Conservation (phyloP, 2,888 invertebrate genomes). For the Lasioglossum figueresi region DNA sequence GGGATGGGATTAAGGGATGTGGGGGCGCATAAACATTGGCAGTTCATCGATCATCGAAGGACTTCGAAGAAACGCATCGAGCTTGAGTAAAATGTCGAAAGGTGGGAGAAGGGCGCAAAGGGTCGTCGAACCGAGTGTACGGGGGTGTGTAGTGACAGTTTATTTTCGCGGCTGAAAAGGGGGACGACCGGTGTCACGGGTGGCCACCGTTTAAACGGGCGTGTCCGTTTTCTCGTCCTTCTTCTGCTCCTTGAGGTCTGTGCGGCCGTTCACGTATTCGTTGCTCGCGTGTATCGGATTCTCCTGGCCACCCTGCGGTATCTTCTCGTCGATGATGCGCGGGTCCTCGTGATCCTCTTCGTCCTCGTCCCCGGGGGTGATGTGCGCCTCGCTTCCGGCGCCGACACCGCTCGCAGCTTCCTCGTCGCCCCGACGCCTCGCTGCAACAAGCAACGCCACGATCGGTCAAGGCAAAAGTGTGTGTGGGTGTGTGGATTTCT, state of each 20-base stretch:
- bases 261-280: slow-evolving; percentile 87
- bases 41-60: not conserved
- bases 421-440: slow-evolving; percentile 84
- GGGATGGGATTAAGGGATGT: too few relatives aligned
- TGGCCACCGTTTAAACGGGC: slow-evolving; percentile 84
- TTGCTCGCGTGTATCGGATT: slow-evolving; percentile 85
- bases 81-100: not conserved
- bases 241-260: slow-evolving; percentile 85
- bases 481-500: slow-evolving; percentile 52
- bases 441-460: slow-evolving; percentile 84
- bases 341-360: slow-evolving; percentile 81
- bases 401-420: slow-evolving; percentile 87
- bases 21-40: not conserved
- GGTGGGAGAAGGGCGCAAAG: slow-evolving; percentile 39
- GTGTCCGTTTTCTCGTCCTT: slow-evolving; percentile 86
- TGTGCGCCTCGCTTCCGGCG: slow-evolving; percentile 87
- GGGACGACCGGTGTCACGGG: slow-evolving; percentile 33
- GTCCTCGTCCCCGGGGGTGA: slow-evolving; percentile 85
- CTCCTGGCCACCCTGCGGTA: slow-evolving; percentile 82
- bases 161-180: slow-evolving; percentile 43
- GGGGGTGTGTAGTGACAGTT: slow-evolving; percentile 28
- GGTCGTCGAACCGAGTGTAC: slow-evolving; percentile 30
- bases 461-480: slow-evolving; percentile 82
- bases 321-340: slow-evolving; percentile 82
- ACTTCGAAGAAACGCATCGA: slow-evolving; percentile 9